These are phyloP conservation scores for Misgurnus mizolepis DNA, from an alignment of 2,113 vertebrate species.

Conservation along the genomic window DNA sequence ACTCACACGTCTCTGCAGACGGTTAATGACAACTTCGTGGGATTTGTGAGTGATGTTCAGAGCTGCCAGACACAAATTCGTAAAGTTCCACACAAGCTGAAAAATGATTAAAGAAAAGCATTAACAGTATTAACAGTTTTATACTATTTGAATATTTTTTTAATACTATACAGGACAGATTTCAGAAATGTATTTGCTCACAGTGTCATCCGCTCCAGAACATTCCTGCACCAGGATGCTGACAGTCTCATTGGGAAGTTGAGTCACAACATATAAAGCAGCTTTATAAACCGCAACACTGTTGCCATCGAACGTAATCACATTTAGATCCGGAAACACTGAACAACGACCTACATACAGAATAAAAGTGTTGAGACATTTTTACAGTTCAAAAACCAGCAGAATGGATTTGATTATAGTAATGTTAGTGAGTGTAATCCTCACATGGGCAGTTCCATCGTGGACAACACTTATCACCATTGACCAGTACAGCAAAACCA, in stretches of 20 bases:
- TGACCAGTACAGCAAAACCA: slow-evolving; percentile 84
- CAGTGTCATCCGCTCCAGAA: slow-evolving; percentile 73
- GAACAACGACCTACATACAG: slow-evolving; percentile 87
- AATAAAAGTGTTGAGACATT: not conserved
- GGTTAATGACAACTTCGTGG: slow-evolving; percentile 84
- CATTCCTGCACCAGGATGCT: slow-evolving; percentile 85
- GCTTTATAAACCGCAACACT: slow-evolving; percentile 87
- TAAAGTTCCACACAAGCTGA: slow-evolving; percentile 79
- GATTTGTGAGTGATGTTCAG: slow-evolving; percentile 86
- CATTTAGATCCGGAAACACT: slow-evolving; percentile 89
- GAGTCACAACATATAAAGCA: slow-evolving; percentile 84
- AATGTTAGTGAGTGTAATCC: slow-evolving; percentile 53
- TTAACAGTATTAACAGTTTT: not conserved
- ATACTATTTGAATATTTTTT: not conserved
- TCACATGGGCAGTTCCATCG: slow-evolving; percentile 96
- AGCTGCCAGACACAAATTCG: slow-evolving; percentile 83
- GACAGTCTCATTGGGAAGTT: slow-evolving; percentile 83
- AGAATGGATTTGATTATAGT: slow-evolving; percentile 8
- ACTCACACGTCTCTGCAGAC: slow-evolving; percentile 86
- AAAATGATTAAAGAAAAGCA: not conserved
- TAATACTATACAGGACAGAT: not conserved
- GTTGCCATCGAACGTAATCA: slow-evolving; percentile 92
- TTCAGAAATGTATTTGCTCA: slow-evolving; percentile 43
- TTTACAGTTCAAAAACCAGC: not conserved
- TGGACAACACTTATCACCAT: slow-evolving; percentile 93